Conservation (phyloP, 1,140 invertebrate genomes). For the Ridgeia piscesae region DNA sequence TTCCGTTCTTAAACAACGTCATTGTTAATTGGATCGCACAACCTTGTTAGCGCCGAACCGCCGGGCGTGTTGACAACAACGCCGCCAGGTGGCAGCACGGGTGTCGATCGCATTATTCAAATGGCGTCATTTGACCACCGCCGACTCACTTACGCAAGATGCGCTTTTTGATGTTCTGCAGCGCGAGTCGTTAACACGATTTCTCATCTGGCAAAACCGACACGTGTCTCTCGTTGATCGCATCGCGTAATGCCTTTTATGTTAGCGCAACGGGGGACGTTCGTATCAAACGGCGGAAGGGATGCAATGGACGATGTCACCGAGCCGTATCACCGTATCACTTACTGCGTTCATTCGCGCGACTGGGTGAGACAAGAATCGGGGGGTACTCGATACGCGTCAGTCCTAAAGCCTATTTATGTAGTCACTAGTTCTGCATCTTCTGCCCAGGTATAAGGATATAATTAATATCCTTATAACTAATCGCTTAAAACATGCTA, state of each 20-base stretch:
- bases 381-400: not conserved
- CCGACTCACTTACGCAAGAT: not conserved
- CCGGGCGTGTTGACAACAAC: not conserved
- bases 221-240: not conserved
- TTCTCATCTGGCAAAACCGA: not conserved
- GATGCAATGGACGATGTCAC: not conserved
- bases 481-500: too few relatives aligned
- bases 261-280: not conserved
- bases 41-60: not conserved
- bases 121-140: not conserved
- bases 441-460: too few relatives aligned
- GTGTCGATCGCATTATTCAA: not conserved
- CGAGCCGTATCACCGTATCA: not conserved
- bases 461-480: too few relatives aligned
- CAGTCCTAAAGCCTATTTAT: not conserved
- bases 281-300: not conserved
- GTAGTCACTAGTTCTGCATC: too few relatives aligned
- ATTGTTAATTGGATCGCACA: not conserved
- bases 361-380: not conserved
- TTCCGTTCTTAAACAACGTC: not conserved
- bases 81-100: not conserved
- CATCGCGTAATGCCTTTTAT: not conserved
- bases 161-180: not conserved
- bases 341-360: not conserved
- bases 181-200: not conserved